Evolutionary conservation across 2,797 vertebrate species (phyloP), one percentile per base, ranked within the genome.

Genomic region (Saguinus oedipus): DNA sequence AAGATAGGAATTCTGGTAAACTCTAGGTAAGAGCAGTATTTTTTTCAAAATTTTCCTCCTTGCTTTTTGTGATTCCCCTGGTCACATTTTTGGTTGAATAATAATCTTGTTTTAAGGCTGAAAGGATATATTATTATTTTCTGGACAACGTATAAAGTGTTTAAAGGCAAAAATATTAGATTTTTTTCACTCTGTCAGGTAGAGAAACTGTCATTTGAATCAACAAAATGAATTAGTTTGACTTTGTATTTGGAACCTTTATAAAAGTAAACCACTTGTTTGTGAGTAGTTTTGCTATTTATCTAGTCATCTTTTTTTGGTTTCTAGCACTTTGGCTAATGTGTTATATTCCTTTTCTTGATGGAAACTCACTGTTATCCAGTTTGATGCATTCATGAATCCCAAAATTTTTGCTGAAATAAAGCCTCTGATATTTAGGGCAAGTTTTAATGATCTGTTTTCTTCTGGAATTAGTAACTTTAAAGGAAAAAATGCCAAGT

Each of bases 341-440:
- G 42, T 24, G 92, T 88, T 93, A 70, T 22, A 75, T 74, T 55
- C 1, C 5, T 91, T 95, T 48, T 68, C 50, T 75, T 95, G 74
- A 90, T 89, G 95, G 92, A 91, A 96, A 92, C 24, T 94, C 42
- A 42, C 93, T 81, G 70, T 94, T 95, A 88, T 53, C 70, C 59
- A n/a, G 59, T 90, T 81, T 92, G 90, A 92, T 82, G 88, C 55
- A 82, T 78, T 93, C 50, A 87, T 14, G 27, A 95, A 86, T 93
- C 50, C 92, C 50, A 90, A 90, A 83, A n/a, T 53, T 48, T 76
- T 97, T 92, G 48, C 50, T 76, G 36, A 96, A 96, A 90, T 94
- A 94, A 92, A 94, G 74, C 30, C 44, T 75, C 92, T 78, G 78
- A 53, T 97, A 90, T 94, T 97, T 96, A 90, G 85, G 88, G 14